phyloP scores from a whole-genome alignment of 2,113 vertebrate genomes.

The Elachura formosa region DNA sequence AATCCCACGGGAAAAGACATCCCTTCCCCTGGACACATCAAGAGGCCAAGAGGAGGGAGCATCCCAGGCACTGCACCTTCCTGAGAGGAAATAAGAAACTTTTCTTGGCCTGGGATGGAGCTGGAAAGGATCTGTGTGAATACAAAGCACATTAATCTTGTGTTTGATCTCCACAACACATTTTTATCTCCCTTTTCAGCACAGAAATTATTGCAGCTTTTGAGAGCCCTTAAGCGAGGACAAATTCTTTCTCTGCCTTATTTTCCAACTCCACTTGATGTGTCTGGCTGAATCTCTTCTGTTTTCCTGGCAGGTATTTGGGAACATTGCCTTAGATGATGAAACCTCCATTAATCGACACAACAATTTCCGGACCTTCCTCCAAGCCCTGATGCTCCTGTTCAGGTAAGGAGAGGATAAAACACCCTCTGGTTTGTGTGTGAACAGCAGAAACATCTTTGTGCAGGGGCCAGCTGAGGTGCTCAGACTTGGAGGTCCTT shows the following conservation, averaged over 20 bases:
- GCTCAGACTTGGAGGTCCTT: neutral
- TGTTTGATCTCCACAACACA: neutral
- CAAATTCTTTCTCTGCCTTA: neutral
- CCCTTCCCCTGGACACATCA: neutral
- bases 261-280: neutral
- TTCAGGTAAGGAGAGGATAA: conserved; percentile 79
- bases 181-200: neutral
- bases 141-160: neutral
- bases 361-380: conserved; percentile 94
- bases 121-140: neutral
- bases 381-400: conserved; percentile 93
- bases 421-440: neutral
- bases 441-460: neutral
- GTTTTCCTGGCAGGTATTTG: conserved; percentile 82
- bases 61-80: neutral
- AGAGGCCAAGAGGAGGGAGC: neutral
- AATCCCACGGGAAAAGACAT: accelerated
- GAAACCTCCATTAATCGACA: conserved; percentile 90
- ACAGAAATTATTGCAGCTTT: neutral
- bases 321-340: conserved; percentile 90
- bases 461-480: neutral
- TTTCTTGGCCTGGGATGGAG: neutral
- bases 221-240: neutral
- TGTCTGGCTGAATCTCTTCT: neutral
- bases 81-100: neutral